Conservation (phyloP, 92 coral and sea anemone genomes). For the Bergia puertoricense region DNA sequence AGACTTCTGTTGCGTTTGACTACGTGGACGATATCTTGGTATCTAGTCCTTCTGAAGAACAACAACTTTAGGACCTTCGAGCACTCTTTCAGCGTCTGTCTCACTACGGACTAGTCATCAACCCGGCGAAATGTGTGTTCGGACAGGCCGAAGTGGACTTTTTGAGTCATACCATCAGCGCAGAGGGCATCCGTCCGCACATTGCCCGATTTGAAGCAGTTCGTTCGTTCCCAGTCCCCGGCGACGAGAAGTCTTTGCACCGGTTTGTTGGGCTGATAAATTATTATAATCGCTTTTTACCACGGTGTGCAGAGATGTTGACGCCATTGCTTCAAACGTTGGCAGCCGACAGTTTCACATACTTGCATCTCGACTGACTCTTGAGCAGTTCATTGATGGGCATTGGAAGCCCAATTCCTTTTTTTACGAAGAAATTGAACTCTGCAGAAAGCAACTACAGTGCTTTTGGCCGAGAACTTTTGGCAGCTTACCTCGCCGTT, state of each 20-base stretch:
- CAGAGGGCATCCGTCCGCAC: background rate
- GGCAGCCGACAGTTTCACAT: slow-evolving; percentile 41
- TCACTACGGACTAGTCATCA: background rate
- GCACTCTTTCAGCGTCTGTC: slow-evolving; percentile 54
- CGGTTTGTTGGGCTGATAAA: slow-evolving; percentile 42
- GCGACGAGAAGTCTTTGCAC: slow-evolving; percentile 48
- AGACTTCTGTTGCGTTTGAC: slow-evolving; percentile 43
- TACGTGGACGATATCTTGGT: background rate
- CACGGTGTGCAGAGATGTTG: slow-evolving; percentile 43
- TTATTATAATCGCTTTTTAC: slow-evolving; percentile 51
- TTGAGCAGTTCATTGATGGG: slow-evolving; percentile 43
- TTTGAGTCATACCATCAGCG: background rate
- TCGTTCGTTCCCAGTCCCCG: slow-evolving; percentile 33
- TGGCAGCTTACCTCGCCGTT: slow-evolving; percentile 40
- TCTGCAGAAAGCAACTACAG: slow-evolving; percentile 5
- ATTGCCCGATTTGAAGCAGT: slow-evolving; percentile 49
- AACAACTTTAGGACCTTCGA: slow-evolving; percentile 34
- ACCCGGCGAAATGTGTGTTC: slow-evolving; percentile 22
- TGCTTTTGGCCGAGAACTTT: background rate
- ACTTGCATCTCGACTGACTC: slow-evolving; percentile 39
- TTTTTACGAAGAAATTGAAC: slow-evolving; percentile 50
- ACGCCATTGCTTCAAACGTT: slow-evolving; percentile 39
- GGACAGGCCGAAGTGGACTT: slow-evolving; percentile 54
- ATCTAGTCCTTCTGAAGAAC: background rate
- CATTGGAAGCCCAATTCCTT: slow-evolving; percentile 57